Evolutionary conservation across 2,888 invertebrate genomes (phyloP).

Genomic region (Hyposoter dolosus): DNA sequence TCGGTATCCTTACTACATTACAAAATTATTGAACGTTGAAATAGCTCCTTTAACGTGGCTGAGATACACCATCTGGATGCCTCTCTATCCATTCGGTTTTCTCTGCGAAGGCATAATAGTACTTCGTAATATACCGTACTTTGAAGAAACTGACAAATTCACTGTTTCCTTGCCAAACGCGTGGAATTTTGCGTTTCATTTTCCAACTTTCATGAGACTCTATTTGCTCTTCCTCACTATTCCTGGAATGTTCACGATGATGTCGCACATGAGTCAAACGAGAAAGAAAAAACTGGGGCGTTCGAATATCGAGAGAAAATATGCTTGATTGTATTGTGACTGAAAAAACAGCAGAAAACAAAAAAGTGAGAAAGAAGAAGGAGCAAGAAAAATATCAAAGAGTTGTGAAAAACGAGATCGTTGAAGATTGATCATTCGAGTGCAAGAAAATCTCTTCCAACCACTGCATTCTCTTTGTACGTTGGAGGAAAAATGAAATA

Average conservation of each 20-base stretch:
- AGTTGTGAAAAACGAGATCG: not conserved
- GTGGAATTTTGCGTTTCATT: constrained; percentile 94
- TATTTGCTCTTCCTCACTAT: constrained; percentile 92
- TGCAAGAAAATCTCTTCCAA: not conserved
- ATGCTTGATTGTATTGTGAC: constrained; percentile 56
- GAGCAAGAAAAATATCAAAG: not conserved
- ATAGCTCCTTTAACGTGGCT: constrained; percentile 94
- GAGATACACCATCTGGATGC: constrained; percentile 97
- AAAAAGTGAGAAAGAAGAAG: not conserved
- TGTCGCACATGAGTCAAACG: constrained; percentile 93
- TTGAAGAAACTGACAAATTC: constrained; percentile 93
- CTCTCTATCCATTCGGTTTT: constrained; percentile 96
- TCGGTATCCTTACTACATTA: constrained; percentile 97
- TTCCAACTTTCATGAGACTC: constrained; percentile 91
- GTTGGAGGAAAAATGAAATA: no score
- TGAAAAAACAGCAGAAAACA: not conserved
- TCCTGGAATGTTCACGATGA: constrained; percentile 91
- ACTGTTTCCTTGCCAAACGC: constrained; percentile 92
- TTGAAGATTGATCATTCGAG: not conserved
- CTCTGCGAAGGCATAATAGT: constrained; percentile 94
- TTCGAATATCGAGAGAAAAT: constrained; percentile 75
- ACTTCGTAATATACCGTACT: constrained; percentile 94
- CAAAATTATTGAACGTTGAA: constrained; percentile 91
- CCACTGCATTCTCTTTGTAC: not conserved
- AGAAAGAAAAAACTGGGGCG: constrained; percentile 89